Evolutionary conservation across 1,140 invertebrate genomes (phyloP), one percentile per base, ranked within the genome.

Genomic region (Sitophilus oryzae): DNA sequence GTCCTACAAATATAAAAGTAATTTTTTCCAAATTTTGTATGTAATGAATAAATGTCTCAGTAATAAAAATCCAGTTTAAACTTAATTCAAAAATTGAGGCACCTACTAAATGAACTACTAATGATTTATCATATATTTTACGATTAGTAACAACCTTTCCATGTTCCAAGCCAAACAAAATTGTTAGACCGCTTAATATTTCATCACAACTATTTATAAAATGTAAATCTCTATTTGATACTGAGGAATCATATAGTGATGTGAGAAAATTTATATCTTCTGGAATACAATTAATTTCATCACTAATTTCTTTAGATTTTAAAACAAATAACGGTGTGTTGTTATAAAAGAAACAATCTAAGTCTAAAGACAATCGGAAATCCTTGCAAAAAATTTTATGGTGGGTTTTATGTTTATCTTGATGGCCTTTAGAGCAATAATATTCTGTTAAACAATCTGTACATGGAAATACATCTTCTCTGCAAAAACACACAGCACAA

Each of bases 21-120:
- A 66, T 18, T 15, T 30, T 16, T 42, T 63, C 48, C 15, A 70
- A 45, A 58, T 66, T 62, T 3, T 34, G n/a, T 11, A 69, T 61
- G 65, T 65, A 69, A 40, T 67, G 55, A 40, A 61, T 44, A 36
- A 61, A 52, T 47, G 63, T 59, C 60, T 70, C 53, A 41, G 67
- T 46, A 22, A 63, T 59, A 36, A 60, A 40, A 15, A 22, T 57
- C 69, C 68, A 69, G 37, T 61, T 49, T 41, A 64, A 62, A 45
- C 40, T 42, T 6, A 40, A 43, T 60, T 68, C 67, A 45, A 60
- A 54, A 49, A 36, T 45, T 18, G 58, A 56, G 19, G 65, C 63
- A 35, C 69, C 70, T 10, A 70, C 64, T 44, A 72, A 53, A 55
- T 71, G 68, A 22, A 72, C 52, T n/a, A 49, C 59, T 15, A 68